phyloP scores from a whole-genome alignment of 2,888 invertebrate species.

The Halictus ligatus region DNA sequence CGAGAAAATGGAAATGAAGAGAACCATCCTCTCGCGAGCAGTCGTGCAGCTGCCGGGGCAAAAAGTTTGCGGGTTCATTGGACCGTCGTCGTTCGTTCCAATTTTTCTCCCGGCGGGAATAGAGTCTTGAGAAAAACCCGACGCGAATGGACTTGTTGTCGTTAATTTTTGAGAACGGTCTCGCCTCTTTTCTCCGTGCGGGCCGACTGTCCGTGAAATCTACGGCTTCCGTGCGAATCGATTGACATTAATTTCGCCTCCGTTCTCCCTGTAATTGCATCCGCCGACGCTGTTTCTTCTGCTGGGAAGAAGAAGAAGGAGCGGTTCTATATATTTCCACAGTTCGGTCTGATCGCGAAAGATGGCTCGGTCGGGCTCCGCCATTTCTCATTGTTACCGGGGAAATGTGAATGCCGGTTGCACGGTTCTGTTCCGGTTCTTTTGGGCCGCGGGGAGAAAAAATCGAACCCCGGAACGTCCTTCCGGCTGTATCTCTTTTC shows the following conservation, averaged over 20 bases:
- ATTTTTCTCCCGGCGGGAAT: background rate
- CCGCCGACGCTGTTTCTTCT: conserved; percentile 30
- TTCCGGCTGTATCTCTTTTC: background rate
- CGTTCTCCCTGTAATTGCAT: conserved; percentile 55
- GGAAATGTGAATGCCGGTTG: conserved; percentile 24
- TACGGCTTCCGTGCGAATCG: conserved; percentile 38
- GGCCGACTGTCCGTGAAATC: background rate
- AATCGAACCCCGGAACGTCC: background rate
- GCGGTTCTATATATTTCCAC: conserved; percentile 36
- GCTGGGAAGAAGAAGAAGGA: background rate
- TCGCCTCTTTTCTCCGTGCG: background rate
- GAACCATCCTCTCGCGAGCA: background rate
- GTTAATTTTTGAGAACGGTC: conserved; percentile 60
- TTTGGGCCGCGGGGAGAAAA: background rate
- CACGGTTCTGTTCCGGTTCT: background rate
- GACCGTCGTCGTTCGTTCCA: background rate
- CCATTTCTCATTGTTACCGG: conserved; percentile 52
- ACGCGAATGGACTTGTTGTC: conserved; percentile 53
- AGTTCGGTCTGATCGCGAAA: conserved; percentile 46
- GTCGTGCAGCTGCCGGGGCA: background rate
- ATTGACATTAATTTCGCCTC: conserved; percentile 48
- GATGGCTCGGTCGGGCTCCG: conserved; percentile 41
- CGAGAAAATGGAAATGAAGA: background rate
- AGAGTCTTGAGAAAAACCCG: conserved; percentile 12
- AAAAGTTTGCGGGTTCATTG: background rate